phyloP scores from a whole-genome alignment of 2,113 vertebrate genomes.

The Taxidea taxus region DNA sequence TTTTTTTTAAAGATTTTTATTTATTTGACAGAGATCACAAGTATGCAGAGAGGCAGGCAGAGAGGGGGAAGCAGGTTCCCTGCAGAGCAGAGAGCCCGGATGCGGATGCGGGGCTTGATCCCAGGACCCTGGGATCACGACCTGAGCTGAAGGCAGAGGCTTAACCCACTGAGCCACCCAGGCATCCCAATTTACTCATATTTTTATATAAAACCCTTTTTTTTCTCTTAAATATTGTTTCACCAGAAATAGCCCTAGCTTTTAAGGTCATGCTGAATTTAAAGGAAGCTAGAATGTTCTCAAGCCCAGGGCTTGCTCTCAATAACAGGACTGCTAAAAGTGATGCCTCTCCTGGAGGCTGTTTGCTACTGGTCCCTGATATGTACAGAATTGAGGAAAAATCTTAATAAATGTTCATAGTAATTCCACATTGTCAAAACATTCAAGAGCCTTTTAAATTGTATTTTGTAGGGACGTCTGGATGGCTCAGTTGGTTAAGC shows the following conservation, averaged over 20 bases:
- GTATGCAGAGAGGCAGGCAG: too few species aligned
- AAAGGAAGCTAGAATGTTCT: background rate
- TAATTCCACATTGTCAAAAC: background rate
- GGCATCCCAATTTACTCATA: too few species aligned
- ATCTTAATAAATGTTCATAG: background rate
- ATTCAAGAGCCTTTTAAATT: background rate
- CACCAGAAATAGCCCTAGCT: background rate
- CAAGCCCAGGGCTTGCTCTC: background rate
- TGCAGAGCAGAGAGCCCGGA: too few species aligned
- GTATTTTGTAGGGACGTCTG: background rate
- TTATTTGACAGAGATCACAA: too few species aligned
- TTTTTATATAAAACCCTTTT: background rate
- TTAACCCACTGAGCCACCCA: too few species aligned
- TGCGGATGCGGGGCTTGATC: too few species aligned
- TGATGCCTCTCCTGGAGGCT: background rate
- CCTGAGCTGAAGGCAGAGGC: too few species aligned
- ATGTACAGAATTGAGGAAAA: background rate
- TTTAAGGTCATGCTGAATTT: constrained; percentile 2
- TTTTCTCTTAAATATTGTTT: background rate
- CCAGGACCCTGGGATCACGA: too few species aligned
- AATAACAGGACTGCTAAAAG: background rate
- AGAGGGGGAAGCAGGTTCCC: too few species aligned
- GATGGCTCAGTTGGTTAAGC: too few species aligned
- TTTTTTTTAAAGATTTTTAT: too few species aligned
- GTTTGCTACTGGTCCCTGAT: background rate